A percentile compares a stretch with the other conserved stretches of the same genome.
Conservation (phyloP, 1,140 invertebrate genomes). For the Lepidurus couesii region DNA sequence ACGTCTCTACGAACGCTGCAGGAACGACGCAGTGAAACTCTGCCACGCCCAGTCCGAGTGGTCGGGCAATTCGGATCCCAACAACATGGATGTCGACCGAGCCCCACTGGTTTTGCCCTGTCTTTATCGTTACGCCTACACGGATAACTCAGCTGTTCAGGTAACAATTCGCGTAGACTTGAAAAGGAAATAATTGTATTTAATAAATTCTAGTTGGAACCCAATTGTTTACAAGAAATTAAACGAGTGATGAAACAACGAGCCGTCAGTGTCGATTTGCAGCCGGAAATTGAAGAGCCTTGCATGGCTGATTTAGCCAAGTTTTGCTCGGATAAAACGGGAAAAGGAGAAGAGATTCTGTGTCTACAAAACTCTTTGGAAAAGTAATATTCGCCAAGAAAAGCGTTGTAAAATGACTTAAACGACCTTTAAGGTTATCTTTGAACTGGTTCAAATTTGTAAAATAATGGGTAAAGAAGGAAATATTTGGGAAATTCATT, state of each 20-base stretch:
- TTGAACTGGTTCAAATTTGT: not conserved
- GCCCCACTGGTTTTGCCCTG: conserved; percentile 83
- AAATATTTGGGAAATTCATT: not conserved
- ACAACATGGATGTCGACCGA: conserved; percentile 61
- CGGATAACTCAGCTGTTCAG: conserved; percentile 56
- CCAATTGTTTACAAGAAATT: conserved; percentile 63
- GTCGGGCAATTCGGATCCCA: conserved; percentile 54
- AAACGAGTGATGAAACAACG: conserved; percentile 84
- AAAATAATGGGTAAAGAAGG: not conserved
- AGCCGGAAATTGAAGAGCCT: conserved; percentile 85
- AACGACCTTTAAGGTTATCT: not conserved
- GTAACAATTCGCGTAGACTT: conserved; percentile 38
- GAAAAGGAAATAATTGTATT: not conserved
- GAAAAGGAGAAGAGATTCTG: conserved; percentile 78
- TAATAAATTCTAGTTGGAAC: conserved; percentile 41
- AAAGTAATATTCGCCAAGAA: conserved; percentile 45
- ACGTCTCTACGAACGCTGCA: conserved; percentile 78
- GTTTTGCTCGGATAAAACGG: conserved; percentile 74
- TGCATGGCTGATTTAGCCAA: conserved; percentile 80
- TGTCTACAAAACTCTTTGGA: conserved; percentile 91
- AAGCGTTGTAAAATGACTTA: not conserved
- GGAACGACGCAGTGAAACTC: conserved; percentile 70
- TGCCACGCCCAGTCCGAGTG: conserved; percentile 77
- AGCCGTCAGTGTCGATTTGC: conserved; percentile 82
- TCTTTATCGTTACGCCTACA: conserved; percentile 80